phyloP scores from a whole-genome alignment of 1,140 invertebrate genomes.

The Liolophura sinensis region DNA sequence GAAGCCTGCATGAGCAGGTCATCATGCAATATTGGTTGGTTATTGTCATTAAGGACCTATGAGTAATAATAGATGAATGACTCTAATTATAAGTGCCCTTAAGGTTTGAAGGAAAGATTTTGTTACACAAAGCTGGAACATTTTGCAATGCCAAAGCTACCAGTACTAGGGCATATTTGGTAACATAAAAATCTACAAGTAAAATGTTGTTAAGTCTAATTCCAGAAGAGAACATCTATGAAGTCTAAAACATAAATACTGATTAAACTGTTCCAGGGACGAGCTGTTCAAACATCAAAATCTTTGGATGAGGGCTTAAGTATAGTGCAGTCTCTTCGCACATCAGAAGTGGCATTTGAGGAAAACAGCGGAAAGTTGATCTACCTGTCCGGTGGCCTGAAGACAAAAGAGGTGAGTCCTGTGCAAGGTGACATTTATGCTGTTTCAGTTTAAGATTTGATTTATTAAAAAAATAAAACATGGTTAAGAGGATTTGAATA shows the following conservation, averaged over 20 bases:
- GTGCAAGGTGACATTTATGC: background rate
- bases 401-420: slow-evolving; percentile 66
- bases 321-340: slow-evolving; percentile 64
- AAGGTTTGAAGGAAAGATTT: too few relatives aligned
- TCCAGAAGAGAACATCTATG: too few relatives aligned
- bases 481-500: too few relatives aligned
- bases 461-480: too few relatives aligned
- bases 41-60: too few relatives aligned
- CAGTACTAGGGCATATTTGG: background rate
- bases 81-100: too few relatives aligned
- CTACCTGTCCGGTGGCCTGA: slow-evolving; percentile 73
- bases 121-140: too few relatives aligned
- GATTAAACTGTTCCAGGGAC: slow-evolving; percentile 63
- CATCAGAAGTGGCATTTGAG: slow-evolving; percentile 61
- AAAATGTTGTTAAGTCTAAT: background rate
- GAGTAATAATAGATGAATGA: too few relatives aligned
- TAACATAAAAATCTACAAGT: background rate
- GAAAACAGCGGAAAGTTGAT: slow-evolving; percentile 76
- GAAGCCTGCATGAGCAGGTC: too few relatives aligned
- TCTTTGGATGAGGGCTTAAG: slow-evolving; percentile 73
- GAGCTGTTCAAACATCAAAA: slow-evolving; percentile 71
- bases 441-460: too few relatives aligned
- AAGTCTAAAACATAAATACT: too few relatives aligned
- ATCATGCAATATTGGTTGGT: too few relatives aligned
- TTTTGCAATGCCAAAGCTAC: background rate